These are phyloP conservation scores for Blomia tropicalis DNA, from an alignment of 2,888 invertebrate genomes.

Conservation along the genomic window DNA sequence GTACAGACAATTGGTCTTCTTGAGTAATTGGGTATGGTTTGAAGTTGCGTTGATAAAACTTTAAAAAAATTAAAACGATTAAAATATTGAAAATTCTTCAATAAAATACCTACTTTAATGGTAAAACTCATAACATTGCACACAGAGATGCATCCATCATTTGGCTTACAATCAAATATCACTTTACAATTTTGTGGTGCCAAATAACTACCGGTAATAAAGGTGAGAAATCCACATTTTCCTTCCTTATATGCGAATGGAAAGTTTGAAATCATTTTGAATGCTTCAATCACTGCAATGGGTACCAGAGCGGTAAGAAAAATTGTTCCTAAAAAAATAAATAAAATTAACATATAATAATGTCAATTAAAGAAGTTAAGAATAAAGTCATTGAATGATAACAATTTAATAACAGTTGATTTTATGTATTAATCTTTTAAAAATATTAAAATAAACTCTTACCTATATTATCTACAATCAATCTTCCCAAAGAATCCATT, in stretches of 20 bases:
- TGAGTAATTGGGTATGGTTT: slow-evolving; percentile 87
- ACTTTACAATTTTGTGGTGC: slow-evolving; percentile 71
- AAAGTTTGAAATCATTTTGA: slow-evolving; percentile 82
- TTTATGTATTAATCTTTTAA: too few relatives aligned
- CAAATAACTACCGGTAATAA: slow-evolving; percentile 77
- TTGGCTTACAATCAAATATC: slow-evolving; percentile 74
- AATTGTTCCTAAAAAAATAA: background rate
- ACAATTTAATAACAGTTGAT: too few relatives aligned
- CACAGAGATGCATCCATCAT: slow-evolving; percentile 72
- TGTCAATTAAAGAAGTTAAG: background rate
- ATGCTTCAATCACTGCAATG: slow-evolving; percentile 60
- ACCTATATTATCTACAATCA: background rate
- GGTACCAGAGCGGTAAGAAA: slow-evolving; percentile 53
- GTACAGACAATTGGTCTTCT: slow-evolving; percentile 70
- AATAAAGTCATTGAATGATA: background rate
- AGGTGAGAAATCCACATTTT: slow-evolving; percentile 69
- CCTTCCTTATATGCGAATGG: slow-evolving; percentile 44
- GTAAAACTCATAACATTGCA: slow-evolving; percentile 82
- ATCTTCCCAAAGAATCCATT: background rate
- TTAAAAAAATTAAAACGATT: slow-evolving; percentile 13
- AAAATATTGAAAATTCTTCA: slow-evolving; percentile 8
- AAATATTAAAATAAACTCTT: background rate
- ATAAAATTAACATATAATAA: background rate
- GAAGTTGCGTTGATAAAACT: slow-evolving; percentile 80
- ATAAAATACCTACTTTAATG: slow-evolving; percentile 43